Percentiles rank a stretch among this genome's conserved stretches.
These are phyloP conservation scores for Nibea coibor DNA, from an alignment of 2,113 vertebrate genomes.

Conservation along the genomic window DNA sequence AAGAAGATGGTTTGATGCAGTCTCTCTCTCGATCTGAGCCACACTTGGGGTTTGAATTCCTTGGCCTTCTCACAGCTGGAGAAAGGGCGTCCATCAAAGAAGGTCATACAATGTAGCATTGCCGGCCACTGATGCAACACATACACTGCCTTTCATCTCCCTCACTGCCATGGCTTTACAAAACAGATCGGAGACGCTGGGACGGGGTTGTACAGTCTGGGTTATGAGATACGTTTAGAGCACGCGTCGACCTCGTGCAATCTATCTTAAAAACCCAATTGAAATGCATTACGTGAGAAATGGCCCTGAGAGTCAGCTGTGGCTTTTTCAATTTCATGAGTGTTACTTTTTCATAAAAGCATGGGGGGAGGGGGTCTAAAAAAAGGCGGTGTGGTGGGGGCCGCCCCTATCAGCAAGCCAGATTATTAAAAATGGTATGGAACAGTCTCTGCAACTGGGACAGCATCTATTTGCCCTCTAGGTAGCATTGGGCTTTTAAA, in stretches of 20 bases:
- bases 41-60: conserved; percentile 34
- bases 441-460: conserved; percentile 58
- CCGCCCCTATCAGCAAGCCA: conserved; percentile 55
- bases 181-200: conserved; percentile 22
- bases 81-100: conserved; percentile 63
- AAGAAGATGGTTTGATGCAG: conserved; percentile 49
- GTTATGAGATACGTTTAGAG: conserved; percentile 68
- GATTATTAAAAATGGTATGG: conserved; percentile 79
- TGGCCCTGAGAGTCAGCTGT: conserved; percentile 52
- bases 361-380: neutral
- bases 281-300: conserved; percentile 63
- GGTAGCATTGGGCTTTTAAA: conserved; percentile 68
- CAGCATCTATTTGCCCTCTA: conserved; percentile 72
- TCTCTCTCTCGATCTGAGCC: conserved; percentile 16
- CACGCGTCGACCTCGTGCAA: conserved; percentile 22
- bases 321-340: conserved; percentile 70
- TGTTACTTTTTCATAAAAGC: conserved; percentile 76
- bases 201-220: conserved; percentile 36
- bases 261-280: conserved; percentile 63
- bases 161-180: conserved; percentile 18
- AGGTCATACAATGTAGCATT: conserved; percentile 48
- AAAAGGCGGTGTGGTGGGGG: conserved; percentile 3
- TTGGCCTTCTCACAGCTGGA: conserved; percentile 17
- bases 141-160: conserved; percentile 43
- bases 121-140: conserved; percentile 35